Evolutionary conservation across 2,797 vertebrate species (phyloP), one percentile per base, ranked within the genome.

Genomic region (Pachyuromys duprasi): DNA sequence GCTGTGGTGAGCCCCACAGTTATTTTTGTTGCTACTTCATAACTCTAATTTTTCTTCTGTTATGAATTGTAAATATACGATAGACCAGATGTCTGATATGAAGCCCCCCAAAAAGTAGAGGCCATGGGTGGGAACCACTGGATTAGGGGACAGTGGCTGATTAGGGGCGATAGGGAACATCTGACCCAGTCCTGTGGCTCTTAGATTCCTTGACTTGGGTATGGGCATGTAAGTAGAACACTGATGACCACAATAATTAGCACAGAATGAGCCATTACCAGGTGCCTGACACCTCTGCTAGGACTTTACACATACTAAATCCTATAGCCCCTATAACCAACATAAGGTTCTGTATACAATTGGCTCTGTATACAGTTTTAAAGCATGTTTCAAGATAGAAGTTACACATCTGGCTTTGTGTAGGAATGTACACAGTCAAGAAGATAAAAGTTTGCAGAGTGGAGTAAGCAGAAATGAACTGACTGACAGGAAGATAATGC

Each of bases 331-430:
- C 24, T 74, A 33, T 36, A 80, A 84, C 80, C 8, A 88, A 87
- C 69, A 22, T 65, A 95, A 31, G 49, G 9, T 49, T 49, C 49
- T 49, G 49, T 49, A 49, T 49, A 49, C 49, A 33, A 65, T 7
- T 79, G 57, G 3, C 87, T 95, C 55, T 82, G 26, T 57, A n/a
- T 94, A 42, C 33, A 76, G 60, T 83, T 91, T 55, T 91, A 33
- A 15, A 75, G 4, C n/a, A 45, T 31, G 31, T 62, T 96, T 87
- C 70, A 72, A 84, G 63, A 88, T 17, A 75, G 33, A 93, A 65
- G 36, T 65, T 87, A 84, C 28, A 78, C 88, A 65, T 94, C 4
- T 87, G 86, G 14, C 63, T 80, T 49, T 81, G 80, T 36, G 62
- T 69, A 82, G n/a, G 82, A 42, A 65, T 12, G 31, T 33, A 18